These are phyloP conservation scores for Irena cyanogastra DNA, from an alignment of 2,113 vertebrate genomes.

Conservation along the genomic window DNA sequence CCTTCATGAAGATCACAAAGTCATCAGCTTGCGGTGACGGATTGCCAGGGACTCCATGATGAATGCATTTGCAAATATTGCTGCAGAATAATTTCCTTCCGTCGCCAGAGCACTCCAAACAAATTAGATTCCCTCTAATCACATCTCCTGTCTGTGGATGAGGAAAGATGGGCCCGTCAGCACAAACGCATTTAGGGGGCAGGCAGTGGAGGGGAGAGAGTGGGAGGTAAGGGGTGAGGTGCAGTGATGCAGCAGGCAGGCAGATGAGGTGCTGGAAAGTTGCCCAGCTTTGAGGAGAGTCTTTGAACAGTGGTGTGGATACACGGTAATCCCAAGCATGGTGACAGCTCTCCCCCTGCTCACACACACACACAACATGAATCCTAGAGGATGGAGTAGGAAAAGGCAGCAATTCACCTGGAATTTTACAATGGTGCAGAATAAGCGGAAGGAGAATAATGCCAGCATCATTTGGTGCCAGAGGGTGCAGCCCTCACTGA, in stretches of 20 bases:
- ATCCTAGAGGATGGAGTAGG: not conserved
- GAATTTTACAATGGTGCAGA: not conserved
- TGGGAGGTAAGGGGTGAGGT: not conserved
- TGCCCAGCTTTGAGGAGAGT: not conserved
- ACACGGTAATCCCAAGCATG: not conserved
- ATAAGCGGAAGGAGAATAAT: not conserved
- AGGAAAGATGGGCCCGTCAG: slow-evolving; percentile 70
- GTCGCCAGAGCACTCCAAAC: slow-evolving; percentile 74
- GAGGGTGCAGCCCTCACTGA: not conserved
- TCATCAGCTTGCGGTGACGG: slow-evolving; percentile 52
- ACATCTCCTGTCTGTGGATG: slow-evolving; percentile 70
- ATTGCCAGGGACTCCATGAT: slow-evolving; percentile 70
- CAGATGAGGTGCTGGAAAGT: slow-evolving; percentile 8
- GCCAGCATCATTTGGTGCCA: not conserved
- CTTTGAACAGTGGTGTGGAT: not conserved
- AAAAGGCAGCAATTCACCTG: not conserved
- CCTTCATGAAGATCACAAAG: slow-evolving; percentile 69
- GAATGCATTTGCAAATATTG: slow-evolving; percentile 80
- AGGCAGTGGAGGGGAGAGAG: not conserved
- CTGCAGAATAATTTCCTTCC: slow-evolving; percentile 77
- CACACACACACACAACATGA: not conserved
- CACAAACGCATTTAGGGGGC: slow-evolving; percentile 53
- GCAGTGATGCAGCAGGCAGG: slow-evolving; percentile 11
- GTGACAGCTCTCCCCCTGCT: not conserved
- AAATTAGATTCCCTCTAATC: slow-evolving; percentile 81